phyloP scores from a whole-genome alignment of 2,888 invertebrate genomes.

The Acanthoscelides obtectus region DNA sequence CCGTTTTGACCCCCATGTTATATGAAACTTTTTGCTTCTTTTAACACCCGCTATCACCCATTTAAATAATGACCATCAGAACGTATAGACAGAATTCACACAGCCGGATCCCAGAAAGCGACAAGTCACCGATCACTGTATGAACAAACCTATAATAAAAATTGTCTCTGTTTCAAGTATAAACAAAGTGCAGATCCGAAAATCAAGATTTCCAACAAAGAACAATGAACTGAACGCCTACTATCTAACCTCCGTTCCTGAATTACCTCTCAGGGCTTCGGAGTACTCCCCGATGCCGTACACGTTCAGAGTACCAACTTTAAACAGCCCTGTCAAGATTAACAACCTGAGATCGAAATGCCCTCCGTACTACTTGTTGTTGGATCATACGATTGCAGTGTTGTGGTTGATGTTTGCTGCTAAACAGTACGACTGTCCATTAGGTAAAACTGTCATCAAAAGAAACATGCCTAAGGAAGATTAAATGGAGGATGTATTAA shows the following conservation, averaged over 20 bases:
- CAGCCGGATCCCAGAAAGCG: too few relatives aligned
- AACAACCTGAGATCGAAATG: constrained; percentile 32
- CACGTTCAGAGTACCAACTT: constrained; percentile 37
- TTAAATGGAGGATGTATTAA: too few relatives aligned
- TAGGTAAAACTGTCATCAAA: constrained; percentile 13
- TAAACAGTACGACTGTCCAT: constrained; percentile 26
- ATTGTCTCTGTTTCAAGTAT: constrained; percentile 16
- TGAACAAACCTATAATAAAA: neutral
- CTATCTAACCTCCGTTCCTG: constrained; percentile 24
- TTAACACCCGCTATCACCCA: too few relatives aligned
- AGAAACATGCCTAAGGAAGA: neutral
- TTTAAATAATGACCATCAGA: too few relatives aligned
- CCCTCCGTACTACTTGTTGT: constrained; percentile 43
- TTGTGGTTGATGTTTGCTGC: constrained; percentile 45
- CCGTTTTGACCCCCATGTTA: neutral
- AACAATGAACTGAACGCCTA: constrained; percentile 7
- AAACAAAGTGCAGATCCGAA: constrained; percentile 22
- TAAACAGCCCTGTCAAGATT: constrained; percentile 22
- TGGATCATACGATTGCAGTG: constrained; percentile 47
- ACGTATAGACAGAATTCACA: too few relatives aligned
- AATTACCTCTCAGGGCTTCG: constrained; percentile 17
- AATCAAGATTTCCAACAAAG: constrained; percentile 18
- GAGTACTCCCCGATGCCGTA: constrained; percentile 38
- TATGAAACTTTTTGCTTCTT: neutral
- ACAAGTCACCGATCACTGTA: too few relatives aligned